A percentile compares a stretch with the other conserved stretches of the same genome.
Evolutionary conservation across 2,113 vertebrate genomes (phyloP).

Genomic region (Hyaena hyaena): DNA sequence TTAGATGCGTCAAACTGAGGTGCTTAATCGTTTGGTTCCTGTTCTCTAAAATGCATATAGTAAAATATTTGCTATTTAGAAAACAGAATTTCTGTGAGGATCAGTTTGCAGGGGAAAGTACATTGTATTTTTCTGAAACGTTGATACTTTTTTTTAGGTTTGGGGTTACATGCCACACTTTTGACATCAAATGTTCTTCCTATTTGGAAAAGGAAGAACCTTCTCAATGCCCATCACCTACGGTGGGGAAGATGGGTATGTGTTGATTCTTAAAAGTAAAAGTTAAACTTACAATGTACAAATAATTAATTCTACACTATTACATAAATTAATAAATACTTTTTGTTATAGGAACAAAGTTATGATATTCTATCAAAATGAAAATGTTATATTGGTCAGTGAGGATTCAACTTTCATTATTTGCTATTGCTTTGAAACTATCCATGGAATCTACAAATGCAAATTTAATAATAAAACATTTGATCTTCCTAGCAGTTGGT

Average conservation of each 20-base stretch:
- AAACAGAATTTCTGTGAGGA: not conserved
- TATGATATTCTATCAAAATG: not conserved
- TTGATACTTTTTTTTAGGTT: not conserved
- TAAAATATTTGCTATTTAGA: not conserved
- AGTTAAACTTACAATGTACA: not conserved
- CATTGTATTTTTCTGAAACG: not conserved
- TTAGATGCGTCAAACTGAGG: not conserved
- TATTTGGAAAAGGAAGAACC: not conserved
- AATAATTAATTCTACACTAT: not conserved
- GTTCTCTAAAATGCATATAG: not conserved
- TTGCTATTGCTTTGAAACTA: not conserved
- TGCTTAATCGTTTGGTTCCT: not conserved
- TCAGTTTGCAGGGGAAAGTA: not conserved
- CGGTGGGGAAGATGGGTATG: not conserved
- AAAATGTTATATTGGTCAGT: not conserved
- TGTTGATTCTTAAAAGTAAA: not conserved
- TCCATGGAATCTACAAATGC: not conserved
- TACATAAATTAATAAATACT: not conserved
- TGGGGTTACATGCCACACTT: not conserved
- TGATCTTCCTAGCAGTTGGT: not conserved
- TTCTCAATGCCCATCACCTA: too few relatives aligned
- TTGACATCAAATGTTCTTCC: not conserved
- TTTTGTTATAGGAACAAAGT: not conserved
- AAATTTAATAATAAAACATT: not conserved
- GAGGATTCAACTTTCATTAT: not conserved